Base-by-base conservation (phyloP, 2,797 vertebrate genomes). In the Poeciliopsis infans region DNA sequence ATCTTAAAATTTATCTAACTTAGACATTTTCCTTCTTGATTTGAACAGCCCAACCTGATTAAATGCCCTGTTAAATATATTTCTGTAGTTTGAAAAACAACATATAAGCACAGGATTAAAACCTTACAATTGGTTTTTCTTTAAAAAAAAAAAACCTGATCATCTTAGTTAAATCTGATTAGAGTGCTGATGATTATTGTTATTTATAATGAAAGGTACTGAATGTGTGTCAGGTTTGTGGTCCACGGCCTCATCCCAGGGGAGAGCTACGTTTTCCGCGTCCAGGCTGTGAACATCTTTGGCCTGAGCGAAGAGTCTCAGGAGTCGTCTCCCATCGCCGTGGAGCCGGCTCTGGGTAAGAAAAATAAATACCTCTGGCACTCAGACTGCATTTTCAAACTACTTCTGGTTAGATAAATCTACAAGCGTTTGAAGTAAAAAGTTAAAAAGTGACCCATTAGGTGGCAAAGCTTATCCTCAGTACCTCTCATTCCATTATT, bases 301-400 rank as follows among this genome's bases (percentile, higher is more conserved):
- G 98, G 98, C 47, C 86, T 96, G 79, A 98, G 98, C 8, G 98
- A 99, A 6, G 97, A 97, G 91, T 99, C 98, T 0, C 97, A 99
- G 92, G 98, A 98, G 89, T 99, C 98, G 0, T 94, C 97, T 1
- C 87, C 94, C 83, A 97, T 99, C 81, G 90, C 90, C 1, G 97
- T 99, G 85, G 97, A 98, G 92, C 96, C 97, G 0, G 97, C 98
- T 0, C 97, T 99, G 16, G 96, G 98, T 99, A 68, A 4, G 0
- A 2, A 0, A 23, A 23, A 51, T 8, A 51, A 51, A 51, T 23
- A 23, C 20, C 49, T 23, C 49, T 51, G 49, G 46, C 2, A 51
- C 49, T 23, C 47, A 36, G 36, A 39, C 11, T 33, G 31, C 43
- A 28, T 10, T 45, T 53, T 36, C 25, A 33, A 49, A 45, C 49